Percentiles rank a stretch among this genome's conserved stretches.
phyloP scores from a whole-genome alignment of 2,113 vertebrate genomes.

The Chaetura pelagica region DNA sequence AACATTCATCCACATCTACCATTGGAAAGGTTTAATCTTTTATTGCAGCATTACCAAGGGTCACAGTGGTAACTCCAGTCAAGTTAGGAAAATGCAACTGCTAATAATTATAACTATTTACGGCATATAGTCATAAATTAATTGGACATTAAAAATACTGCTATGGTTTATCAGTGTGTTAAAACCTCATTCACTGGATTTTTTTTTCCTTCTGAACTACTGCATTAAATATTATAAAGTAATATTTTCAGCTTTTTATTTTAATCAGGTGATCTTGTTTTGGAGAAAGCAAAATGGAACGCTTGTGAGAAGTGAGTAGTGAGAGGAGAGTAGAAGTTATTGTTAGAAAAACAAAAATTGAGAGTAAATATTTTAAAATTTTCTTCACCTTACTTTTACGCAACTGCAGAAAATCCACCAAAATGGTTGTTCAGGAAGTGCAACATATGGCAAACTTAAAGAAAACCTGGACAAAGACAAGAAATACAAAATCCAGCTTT shows the following conservation, averaged over 20 bases:
- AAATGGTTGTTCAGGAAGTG: neutral
- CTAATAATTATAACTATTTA: constrained; percentile 42
- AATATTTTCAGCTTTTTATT: neutral
- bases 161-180: constrained; percentile 37
- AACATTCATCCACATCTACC: neutral
- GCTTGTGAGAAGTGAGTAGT: neutral
- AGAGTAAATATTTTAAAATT: neutral
- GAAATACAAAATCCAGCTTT: neutral
- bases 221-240: neutral
- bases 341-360: neutral
- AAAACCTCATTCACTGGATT: neutral
- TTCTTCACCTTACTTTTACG: neutral
- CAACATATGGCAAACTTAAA: neutral
- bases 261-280: neutral
- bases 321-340: neutral
- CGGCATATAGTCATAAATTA: constrained; percentile 1
- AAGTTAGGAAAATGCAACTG: neutral
- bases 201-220: neutral
- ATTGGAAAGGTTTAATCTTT: constrained; percentile 2
- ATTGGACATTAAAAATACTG: constrained; percentile 25
- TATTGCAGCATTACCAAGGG: neutral
- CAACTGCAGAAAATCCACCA: neutral
- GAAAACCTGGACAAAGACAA: neutral
- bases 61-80: neutral
- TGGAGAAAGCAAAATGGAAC: neutral